These are phyloP conservation scores for Teleogryllus occipitalis DNA, from an alignment of 1,140 invertebrate species.

Conservation along the genomic window DNA sequence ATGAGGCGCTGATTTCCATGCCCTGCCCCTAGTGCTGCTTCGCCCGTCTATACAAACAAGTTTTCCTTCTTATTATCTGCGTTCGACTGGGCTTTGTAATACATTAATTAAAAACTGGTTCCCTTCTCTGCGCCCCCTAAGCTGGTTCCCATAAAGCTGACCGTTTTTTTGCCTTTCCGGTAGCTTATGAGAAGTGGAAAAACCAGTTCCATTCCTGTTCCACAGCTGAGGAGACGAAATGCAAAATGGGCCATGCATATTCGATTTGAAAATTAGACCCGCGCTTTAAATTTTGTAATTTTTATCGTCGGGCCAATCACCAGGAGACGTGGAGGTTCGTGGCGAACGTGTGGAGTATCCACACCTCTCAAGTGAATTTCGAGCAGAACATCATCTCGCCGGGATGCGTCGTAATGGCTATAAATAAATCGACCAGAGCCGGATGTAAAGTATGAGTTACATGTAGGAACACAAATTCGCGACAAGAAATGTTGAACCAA, in stretches of 20 bases:
- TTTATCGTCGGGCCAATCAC: too few relatives aligned
- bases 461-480: too few relatives aligned
- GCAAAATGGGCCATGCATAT: neutral
- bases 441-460: too few relatives aligned
- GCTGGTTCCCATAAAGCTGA: neutral
- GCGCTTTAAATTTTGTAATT: neutral
- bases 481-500: too few relatives aligned
- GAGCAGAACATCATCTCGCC: too few relatives aligned
- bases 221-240: neutral
- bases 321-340: too few relatives aligned
- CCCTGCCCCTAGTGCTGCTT: too few relatives aligned
- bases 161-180: neutral
- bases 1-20: too few relatives aligned
- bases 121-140: neutral
- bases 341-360: too few relatives aligned
- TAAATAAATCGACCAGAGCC: too few relatives aligned
- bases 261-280: neutral
- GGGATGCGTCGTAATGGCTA: too few relatives aligned
- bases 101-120: conserved; percentile 1
- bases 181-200: conserved; percentile 4
- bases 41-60: neutral
- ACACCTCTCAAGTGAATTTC: too few relatives aligned
- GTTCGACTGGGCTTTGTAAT: neutral
- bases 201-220: neutral
- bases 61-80: neutral